Evolutionary conservation across 2,797 vertebrate genomes (phyloP), one percentile per base, ranked within the genome.

Genomic region (Periophthalmus magnuspinnatus): DNA sequence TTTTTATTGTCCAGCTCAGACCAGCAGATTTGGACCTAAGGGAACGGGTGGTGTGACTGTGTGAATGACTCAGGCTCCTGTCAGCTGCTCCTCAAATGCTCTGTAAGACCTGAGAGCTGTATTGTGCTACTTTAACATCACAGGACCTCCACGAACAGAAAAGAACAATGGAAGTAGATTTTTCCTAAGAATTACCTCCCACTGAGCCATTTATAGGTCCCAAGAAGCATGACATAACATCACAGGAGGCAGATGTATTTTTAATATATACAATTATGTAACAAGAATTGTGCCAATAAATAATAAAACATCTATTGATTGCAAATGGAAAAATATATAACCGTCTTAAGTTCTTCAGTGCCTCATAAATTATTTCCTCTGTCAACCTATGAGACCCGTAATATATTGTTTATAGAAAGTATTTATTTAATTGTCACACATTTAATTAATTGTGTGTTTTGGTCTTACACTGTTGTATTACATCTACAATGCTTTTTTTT

Each of bases 21-120:
- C n/a, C 59, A 21, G 34, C 34, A 22, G 59, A 41, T n/a, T 21
- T 61, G 13, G 34, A 19, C 34, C 17, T 41, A n/a, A 41, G 8
- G 59, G 17, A 21, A n/a, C 34, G 8, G 57, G 57, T 34, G 32
- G 59, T 61, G 34, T 61, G 59, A 60, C 32, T 36, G 58, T 57
- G 56, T 57, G 33, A 60, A 17, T 34, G 58, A 60, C 58, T 33
- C 58, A 55, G 52, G 52, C 21, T n/a, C 52, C 5, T 34, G 58
- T 80, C 72, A 76, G 76, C 34, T 61, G 59, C 34, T 61, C 17
- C 57, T 34, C 33, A 61, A 61, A 21, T 13, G n/a, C 19, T 61
- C 10, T 21, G 59, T 36, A n/a, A 34, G 57, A 59, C 33, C 7
- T 36, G 28, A 58, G 56, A 28, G 56, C 28, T 19, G 57, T 11